Evolutionary conservation across 2,888 invertebrate genomes (phyloP).

Genomic region (Chrysodeixis includens): DNA sequence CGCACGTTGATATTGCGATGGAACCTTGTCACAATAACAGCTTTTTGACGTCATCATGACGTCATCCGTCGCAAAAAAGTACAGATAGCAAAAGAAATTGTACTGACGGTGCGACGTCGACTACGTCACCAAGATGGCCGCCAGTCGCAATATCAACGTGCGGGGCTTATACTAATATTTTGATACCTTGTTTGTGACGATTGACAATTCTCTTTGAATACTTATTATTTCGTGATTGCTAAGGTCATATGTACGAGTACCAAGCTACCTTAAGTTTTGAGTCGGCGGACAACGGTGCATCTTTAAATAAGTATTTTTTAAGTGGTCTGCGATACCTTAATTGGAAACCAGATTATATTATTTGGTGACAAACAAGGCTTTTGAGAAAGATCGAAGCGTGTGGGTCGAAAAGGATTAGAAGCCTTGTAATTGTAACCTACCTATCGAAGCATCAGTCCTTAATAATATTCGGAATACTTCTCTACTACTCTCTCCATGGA

Average conservation of each 20-base stretch:
- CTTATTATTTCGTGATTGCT: no score
- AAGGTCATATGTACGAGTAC: slow-evolving; percentile 37
- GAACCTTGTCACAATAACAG: no score
- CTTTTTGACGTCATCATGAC: no score
- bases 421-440: slow-evolving; percentile 31
- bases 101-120: no score
- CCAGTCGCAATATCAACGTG: no score
- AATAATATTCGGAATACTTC: no score
- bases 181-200: neutral
- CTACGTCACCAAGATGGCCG: no score
- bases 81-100: no score
- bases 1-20: no score
- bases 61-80: no score
- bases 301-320: slow-evolving; percentile 48
- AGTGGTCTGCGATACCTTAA: slow-evolving; percentile 65
- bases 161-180: no score
- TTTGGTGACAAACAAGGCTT: slow-evolving; percentile 67
- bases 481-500: no score
- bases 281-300: slow-evolving; percentile 44
- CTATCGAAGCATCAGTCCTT: neutral
- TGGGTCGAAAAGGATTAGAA: slow-evolving; percentile 73
- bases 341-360: slow-evolving; percentile 75
- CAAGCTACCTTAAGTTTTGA: slow-evolving; percentile 21
- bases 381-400: slow-evolving; percentile 74
- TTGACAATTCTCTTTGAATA: neutral